A percentile compares a stretch with the other conserved stretches of the same genome.
Evolutionary conservation across 2,888 invertebrate genomes (phyloP).

Genomic region (Prosopocoilus inquinatus): DNA sequence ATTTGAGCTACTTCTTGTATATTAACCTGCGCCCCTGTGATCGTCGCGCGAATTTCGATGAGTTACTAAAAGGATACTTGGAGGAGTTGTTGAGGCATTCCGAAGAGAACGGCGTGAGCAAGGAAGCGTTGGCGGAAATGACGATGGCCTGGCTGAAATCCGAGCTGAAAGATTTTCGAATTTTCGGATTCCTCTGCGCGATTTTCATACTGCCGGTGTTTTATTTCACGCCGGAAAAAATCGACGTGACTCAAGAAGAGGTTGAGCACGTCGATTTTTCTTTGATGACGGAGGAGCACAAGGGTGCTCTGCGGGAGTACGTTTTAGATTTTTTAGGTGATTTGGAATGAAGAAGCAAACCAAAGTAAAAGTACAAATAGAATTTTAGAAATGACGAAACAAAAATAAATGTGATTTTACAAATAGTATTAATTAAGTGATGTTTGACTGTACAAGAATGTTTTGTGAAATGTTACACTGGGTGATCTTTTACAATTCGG

Average conservation of each 20-base stretch:
- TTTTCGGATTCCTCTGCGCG: conserved; percentile 23
- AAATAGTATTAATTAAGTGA: no score
- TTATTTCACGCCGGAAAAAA: conserved; percentile 16
- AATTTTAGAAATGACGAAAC: no score
- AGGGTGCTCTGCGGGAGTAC: background rate
- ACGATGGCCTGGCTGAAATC: conserved; percentile 26
- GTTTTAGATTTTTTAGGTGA: background rate
- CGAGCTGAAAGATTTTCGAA: conserved; percentile 26
- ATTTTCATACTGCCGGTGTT: conserved; percentile 26
- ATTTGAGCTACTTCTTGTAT: conserved; percentile 30
- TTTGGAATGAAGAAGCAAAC: no score
- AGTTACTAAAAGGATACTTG: conserved; percentile 25
- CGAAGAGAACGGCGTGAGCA: conserved; percentile 8
- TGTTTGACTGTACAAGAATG: no score
- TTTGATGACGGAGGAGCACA: conserved; percentile 1
- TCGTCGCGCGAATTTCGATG: conserved; percentile 14
- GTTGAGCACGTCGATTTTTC: background rate
- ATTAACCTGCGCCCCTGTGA: conserved; percentile 26
- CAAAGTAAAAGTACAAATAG: no score
- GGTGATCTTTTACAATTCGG: no score
- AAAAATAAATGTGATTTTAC: no score
- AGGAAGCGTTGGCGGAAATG: conserved; percentile 9
- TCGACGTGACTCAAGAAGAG: conserved; percentile 12
- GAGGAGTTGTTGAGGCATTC: conserved; percentile 15
- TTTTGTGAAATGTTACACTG: no score